phyloP scores from a whole-genome alignment of 2,888 invertebrate genomes.

The Salticus scenicus region DNA sequence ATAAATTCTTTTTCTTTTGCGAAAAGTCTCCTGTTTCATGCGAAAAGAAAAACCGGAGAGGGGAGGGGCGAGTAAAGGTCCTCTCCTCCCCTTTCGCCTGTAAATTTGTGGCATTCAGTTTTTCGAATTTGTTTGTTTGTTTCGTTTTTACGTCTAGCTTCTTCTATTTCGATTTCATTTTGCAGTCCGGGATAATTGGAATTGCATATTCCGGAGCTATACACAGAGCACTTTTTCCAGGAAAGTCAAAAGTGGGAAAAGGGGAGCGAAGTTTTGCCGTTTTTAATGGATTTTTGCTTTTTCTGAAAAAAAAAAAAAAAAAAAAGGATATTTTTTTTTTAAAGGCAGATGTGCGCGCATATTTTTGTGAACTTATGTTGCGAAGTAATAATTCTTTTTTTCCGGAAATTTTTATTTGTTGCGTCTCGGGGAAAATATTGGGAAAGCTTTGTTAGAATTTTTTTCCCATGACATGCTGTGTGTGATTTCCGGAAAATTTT shows the following conservation, averaged over 20 bases:
- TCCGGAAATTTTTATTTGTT: no score
- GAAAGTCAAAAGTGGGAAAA: no score
- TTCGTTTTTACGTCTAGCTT: background rate
- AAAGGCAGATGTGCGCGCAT: no score
- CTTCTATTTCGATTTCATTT: slow-evolving; percentile 14
- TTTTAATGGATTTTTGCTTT: background rate
- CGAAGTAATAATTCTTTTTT: no score
- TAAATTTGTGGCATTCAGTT: slow-evolving; percentile 24
- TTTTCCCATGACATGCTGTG: no score
- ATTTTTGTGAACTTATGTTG: no score
- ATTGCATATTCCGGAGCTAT: slow-evolving; percentile 11
- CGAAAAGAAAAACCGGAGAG: background rate
- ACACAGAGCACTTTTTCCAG: background rate
- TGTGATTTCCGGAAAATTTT: no score
- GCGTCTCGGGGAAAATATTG: slow-evolving; percentile 10
- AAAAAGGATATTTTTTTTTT: no score
- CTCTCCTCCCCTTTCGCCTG: background rate
- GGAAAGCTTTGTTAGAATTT: no score
- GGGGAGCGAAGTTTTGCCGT: background rate
- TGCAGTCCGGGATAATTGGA: slow-evolving; percentile 18
- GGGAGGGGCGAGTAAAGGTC: background rate
- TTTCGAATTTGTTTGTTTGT: background rate
- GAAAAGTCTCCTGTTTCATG: no score
- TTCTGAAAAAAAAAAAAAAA: background rate
- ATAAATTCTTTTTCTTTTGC: slow-evolving; percentile 38